Evolutionary conservation across 92 coral and sea anemone species (phyloP).

Genomic region (Nematostella vectensis): DNA sequence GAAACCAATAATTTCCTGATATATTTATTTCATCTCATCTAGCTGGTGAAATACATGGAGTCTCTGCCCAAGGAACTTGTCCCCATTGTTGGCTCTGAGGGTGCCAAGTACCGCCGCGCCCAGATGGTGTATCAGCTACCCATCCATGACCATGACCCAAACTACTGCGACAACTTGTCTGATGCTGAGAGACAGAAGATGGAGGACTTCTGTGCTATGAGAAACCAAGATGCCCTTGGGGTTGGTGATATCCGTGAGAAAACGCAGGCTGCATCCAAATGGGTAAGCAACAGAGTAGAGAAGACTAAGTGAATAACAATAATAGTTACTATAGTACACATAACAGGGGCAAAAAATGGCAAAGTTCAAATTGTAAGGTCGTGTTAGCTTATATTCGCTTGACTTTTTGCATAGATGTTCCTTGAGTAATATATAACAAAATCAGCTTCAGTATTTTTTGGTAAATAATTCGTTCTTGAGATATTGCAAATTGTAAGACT

Average conservation of each 20-base stretch:
- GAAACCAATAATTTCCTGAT: no score
- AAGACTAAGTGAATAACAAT: no score
- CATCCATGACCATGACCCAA: conserved; percentile 89
- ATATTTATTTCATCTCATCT: no score
- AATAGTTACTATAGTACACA: no score
- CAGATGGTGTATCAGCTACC: conserved; percentile 99
- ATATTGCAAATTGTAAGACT: no score
- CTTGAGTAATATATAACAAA: no score
- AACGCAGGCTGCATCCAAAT: conserved; percentile 62
- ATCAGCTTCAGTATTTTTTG: no score
- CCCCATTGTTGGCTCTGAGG: conserved; percentile 84
- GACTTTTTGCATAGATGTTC: no score
- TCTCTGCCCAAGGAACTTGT: conserved; percentile 63
- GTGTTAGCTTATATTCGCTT: no score
- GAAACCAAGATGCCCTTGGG: conserved; percentile 89
- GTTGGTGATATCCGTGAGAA: conserved; percentile 97
- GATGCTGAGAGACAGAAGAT: conserved; percentile 74
- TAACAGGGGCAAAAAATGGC: no score
- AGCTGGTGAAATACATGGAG: conserved; percentile 91
- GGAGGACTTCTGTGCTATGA: conserved; percentile 73
- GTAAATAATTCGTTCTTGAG: no score
- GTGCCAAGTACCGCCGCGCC: conserved; percentile 87
- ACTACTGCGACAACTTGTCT: conserved; percentile 75
- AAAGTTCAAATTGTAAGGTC: no score
- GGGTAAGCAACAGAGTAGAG: conserved; percentile 79